Evolutionary conservation across 1,140 invertebrate genomes (phyloP), one percentile per base, ranked within the genome.

Genomic region (Bombus terrestris): DNA sequence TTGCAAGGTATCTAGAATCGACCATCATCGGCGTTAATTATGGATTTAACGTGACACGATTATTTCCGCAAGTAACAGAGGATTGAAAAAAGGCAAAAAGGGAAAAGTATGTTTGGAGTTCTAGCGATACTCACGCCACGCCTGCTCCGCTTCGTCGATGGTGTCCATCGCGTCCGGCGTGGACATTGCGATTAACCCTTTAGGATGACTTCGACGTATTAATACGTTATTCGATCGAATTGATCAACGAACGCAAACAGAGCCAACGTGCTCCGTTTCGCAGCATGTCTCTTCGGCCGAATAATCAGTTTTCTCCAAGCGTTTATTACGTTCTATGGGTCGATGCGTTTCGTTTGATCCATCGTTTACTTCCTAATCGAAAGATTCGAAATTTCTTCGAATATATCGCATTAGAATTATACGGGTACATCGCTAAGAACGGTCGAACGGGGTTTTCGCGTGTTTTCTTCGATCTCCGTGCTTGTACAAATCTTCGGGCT

Each of bases 141-240:
- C 94, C 85, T 94, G 94, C 84, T 94, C 94, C 69, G 93, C 94
- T 89, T 95, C 94, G 87, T 94, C 91, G 82, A 94, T 94, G 86
- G 92, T 95, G 77, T 93, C 92, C 93, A 95, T 94, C 91, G 90
- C 93, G 89, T 94, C 93, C 91, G 93, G 91, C 72, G 92, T 93
- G 88, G 93, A 94, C 93, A 95, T 94, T 85, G 91, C 89, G 90
- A 93, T 92, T 92, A 91, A 92, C 89, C 90, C 89, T 85, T 91
- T 90, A 69, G 76, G 88, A 91, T 88, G 90, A 93, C 91, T 88
- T 90, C 92, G 83, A 84, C 66, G 87, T 89, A 86, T 86, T 87
- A 91, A 92, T 91, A 91, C 76, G 81, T 92, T 92, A 89, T 92
- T 92, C 88, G 87, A 91, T 90, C 87, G 86, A 90, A 88, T 57